A percentile compares a stretch with the other conserved stretches of the same genome.
Evolutionary conservation across 2,797 vertebrate genomes (phyloP).

Genomic region (Pipistrellus pygmaeus): DNA sequence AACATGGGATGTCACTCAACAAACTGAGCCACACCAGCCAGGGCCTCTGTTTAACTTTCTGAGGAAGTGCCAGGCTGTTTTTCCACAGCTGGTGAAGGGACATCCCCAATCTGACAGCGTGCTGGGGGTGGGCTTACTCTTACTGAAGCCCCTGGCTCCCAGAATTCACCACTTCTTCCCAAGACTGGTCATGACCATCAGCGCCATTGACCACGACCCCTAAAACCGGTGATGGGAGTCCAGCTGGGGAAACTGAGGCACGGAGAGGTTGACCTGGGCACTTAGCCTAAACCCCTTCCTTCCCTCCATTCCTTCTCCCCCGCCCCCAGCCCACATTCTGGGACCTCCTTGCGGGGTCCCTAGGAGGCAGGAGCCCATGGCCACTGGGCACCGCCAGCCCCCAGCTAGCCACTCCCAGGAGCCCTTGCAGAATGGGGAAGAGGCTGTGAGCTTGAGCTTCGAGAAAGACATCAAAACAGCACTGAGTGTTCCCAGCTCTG

Average conservation of each 20-base stretch:
- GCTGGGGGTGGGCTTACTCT: not conserved
- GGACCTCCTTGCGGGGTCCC: not conserved
- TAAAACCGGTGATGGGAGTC: not conserved
- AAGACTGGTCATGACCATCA: not conserved
- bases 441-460: not conserved
- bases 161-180: not conserved
- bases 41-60: not conserved
- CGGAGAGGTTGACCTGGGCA: accelerated
- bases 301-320: not conserved
- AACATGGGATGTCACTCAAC: no score
- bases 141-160: not conserved
- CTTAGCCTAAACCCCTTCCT: not conserved
- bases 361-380: not conserved
- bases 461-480: not conserved
- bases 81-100: not conserved
- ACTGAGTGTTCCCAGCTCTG: not conserved
- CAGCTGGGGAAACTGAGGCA: not conserved
- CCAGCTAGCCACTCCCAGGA: not conserved
- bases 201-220: not conserved
- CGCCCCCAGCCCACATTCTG: not conserved
- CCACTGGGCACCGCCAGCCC: not conserved
- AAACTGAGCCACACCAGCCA: no score
- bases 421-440: conserved; percentile 38
- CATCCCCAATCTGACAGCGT: not conserved
- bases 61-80: not conserved